Evolutionary conservation across 2,888 invertebrate genomes (phyloP).

Genomic region (Eueremaeus valkanovi): DNA sequence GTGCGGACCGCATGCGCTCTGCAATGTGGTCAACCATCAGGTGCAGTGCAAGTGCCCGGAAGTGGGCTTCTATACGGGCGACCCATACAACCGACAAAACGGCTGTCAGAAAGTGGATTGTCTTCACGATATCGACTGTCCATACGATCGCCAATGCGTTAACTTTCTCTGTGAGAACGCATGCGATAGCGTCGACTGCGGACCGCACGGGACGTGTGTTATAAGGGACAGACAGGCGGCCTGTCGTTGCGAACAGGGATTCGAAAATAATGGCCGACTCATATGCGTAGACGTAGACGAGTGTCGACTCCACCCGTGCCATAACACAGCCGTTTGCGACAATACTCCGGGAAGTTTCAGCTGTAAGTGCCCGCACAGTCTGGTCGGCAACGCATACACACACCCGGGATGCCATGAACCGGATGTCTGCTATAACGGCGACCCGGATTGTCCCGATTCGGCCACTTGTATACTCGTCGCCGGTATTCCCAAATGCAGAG

Average conservation of each 20-base stretch:
- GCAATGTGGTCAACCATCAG: slow-evolving; percentile 51
- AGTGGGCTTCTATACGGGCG: slow-evolving; percentile 45
- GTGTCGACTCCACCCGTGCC: slow-evolving; percentile 67
- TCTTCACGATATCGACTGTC: slow-evolving; percentile 79
- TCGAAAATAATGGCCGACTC: slow-evolving; percentile 59
- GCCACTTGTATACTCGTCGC: slow-evolving; percentile 66
- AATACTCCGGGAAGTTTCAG: slow-evolving; percentile 67
- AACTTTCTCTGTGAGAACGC: slow-evolving; percentile 55
- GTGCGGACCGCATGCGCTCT: slow-evolving; percentile 82
- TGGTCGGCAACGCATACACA: slow-evolving; percentile 49
- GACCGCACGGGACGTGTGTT: slow-evolving; percentile 69
- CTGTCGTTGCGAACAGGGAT: slow-evolving; percentile 73
- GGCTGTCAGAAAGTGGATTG: slow-evolving; percentile 63
- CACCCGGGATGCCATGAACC: slow-evolving; percentile 57
- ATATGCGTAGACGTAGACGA: slow-evolving; percentile 62
- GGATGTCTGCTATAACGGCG: slow-evolving; percentile 50
- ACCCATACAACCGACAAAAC: slow-evolving; percentile 45
- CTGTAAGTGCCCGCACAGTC: slow-evolving; percentile 47
- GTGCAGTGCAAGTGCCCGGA: slow-evolving; percentile 36
- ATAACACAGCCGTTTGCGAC: slow-evolving; percentile 77
- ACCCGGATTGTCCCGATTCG: slow-evolving; percentile 53
- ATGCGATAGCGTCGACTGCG: slow-evolving; percentile 60
- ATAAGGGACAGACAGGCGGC: slow-evolving; percentile 66
- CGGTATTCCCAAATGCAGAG: slow-evolving; percentile 74
- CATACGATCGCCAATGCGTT: slow-evolving; percentile 74